These are phyloP conservation scores for Lagopus leucura DNA, from an alignment of 2,113 vertebrate species.

Conservation along the genomic window DNA sequence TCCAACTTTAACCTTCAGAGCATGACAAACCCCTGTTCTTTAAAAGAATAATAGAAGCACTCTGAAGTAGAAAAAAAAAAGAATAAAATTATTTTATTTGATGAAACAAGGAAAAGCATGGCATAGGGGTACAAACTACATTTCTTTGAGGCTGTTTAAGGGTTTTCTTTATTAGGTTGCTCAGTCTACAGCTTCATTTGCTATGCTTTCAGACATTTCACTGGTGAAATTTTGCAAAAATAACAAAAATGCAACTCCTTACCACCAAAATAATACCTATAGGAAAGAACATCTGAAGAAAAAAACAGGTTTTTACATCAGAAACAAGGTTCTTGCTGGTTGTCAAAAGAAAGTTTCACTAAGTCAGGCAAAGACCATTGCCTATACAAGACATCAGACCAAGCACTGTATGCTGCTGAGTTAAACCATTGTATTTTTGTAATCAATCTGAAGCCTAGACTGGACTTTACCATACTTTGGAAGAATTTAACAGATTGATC, in stretches of 20 bases:
- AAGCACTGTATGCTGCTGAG: neutral
- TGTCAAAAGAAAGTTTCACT: neutral
- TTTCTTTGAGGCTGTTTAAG: neutral
- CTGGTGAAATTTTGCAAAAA: neutral
- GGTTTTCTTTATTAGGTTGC: neutral
- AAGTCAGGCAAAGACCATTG: neutral
- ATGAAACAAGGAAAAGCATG: neutral
- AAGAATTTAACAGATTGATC: neutral
- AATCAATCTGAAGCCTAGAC: neutral
- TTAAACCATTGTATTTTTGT: neutral
- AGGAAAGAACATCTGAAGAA: neutral
- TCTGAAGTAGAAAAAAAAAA: neutral
- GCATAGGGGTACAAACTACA: neutral
- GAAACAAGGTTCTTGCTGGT: neutral
- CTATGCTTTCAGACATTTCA: neutral
- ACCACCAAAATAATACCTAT: neutral
- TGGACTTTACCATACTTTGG: neutral
- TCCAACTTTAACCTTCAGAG: neutral
- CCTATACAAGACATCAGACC: neutral
- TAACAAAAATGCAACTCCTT: neutral
- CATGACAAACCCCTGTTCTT: neutral
- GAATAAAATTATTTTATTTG: neutral
- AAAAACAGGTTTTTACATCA: neutral
- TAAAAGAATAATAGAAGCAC: neutral
- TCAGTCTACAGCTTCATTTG: neutral